Evolutionary conservation across 2,888 invertebrate species (phyloP).

Genomic region (Minunthozetes semirufus): DNA sequence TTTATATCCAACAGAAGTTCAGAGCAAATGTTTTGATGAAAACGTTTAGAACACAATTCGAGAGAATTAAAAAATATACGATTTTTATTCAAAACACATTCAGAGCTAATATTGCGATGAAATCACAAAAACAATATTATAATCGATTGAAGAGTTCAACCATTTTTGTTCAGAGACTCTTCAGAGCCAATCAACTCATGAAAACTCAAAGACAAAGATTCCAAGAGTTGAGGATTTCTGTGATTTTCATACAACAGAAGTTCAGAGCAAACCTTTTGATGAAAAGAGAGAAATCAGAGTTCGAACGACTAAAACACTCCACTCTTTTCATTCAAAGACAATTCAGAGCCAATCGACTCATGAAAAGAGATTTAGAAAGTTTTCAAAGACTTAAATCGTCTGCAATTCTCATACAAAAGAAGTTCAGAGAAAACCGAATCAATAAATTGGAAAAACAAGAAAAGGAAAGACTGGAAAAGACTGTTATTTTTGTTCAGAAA

Average conservation of each 20-base stretch:
- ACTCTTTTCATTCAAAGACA: not conserved
- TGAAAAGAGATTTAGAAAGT: not conserved
- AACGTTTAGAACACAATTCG: too few relatives aligned
- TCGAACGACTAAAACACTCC: not conserved
- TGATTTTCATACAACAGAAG: not conserved
- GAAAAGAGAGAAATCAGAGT: not conserved
- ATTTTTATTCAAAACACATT: not conserved
- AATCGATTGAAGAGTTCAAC: not conserved
- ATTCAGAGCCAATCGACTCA: conserved; percentile 14
- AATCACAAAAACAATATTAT: not conserved
- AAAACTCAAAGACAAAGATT: not conserved
- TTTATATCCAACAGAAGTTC: not conserved
- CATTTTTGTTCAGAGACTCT: not conserved
- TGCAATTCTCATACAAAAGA: not conserved
- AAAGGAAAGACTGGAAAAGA: not conserved
- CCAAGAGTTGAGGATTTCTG: not conserved
- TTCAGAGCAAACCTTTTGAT: not conserved
- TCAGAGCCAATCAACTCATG: conserved; percentile 40
- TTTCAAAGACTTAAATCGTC: not conserved
- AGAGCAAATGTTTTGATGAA: too few relatives aligned
- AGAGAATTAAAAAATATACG: too few relatives aligned
- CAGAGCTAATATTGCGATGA: conserved; percentile 40
- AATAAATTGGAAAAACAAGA: not conserved
- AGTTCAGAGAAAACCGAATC: conserved; percentile 39
- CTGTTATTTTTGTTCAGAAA: conserved; percentile 7